Evolutionary conservation across 2,113 vertebrate genomes (phyloP), one percentile per base, ranked within the genome.

Genomic region (Laterallus jamaicensis): DNA sequence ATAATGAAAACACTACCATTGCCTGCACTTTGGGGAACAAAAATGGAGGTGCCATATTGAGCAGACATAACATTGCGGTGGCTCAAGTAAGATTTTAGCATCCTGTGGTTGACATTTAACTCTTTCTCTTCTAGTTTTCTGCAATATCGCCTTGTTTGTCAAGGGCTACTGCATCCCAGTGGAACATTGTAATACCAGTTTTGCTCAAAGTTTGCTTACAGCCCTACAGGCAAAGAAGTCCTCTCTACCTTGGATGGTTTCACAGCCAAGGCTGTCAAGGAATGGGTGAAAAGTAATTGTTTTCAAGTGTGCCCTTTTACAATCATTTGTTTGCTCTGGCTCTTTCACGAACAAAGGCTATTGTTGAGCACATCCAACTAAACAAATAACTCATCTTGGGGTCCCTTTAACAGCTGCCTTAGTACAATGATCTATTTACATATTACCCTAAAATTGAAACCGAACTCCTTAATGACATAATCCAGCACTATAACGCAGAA

Each of bases 271-370:
- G 96, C 98, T 98, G 97, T 98, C 98, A 98, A 97, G 97, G 97
- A 97, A 97, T 98, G 97, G 98, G 98, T 98, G 98, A 98, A 98
- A 98, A 98, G 97, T 97, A 97, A 98, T 98, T 98, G 98, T 98
- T 98, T 98, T 98, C 97, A 98, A 98, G 98, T 98, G 98, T 98
- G 98, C 97, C 98, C 97, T 98, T 99, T 98, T 98, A 98, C 97
- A 98, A 98, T 98, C 98, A 98, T 98, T 98, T 98, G 98, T 99
- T 99, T 99, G 98, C 98, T 98, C 98, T 97, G 97, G 97, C 97
- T 98, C 97, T 98, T 98, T 98, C 96, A 93, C 88, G 97, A 98
- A 98, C 98, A 98, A 98, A 98, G 97, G 98, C 97, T 97, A 98
- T 98, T 98, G 98, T 98, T 98, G 97, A 97, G 97, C 98, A 98